Percentiles rank a stretch among this genome's conserved stretches.
These are phyloP conservation scores for Chloroclystis v-ata DNA, from an alignment of 2,888 invertebrate species.

Conservation along the genomic window DNA sequence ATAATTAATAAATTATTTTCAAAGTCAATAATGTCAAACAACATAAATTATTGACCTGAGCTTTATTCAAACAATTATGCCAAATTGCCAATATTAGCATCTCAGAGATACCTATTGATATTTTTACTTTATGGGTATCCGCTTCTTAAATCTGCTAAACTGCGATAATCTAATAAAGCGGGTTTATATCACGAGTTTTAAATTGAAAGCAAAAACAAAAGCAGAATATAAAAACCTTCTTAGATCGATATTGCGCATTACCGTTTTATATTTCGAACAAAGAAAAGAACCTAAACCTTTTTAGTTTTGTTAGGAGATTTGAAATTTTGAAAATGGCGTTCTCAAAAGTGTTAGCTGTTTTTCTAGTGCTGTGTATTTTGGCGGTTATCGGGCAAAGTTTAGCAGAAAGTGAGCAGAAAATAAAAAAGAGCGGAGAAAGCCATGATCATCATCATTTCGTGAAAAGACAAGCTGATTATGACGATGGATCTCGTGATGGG, in stretches of 20 bases:
- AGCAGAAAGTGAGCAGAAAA: constrained; percentile 23
- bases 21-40: too few species aligned
- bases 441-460: constrained; percentile 39
- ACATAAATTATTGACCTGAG: too few species aligned
- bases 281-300: not conserved
- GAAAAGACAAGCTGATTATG: constrained; percentile 50
- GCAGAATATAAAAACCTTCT: constrained; percentile 17
- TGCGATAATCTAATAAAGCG: constrained; percentile 14
- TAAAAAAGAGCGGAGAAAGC: not conserved
- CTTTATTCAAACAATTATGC: too few species aligned
- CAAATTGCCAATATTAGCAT: too few species aligned
- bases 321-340: constrained; percentile 40
- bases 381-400: constrained; percentile 30
- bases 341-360: constrained; percentile 38
- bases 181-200: constrained; percentile 4
- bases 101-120: too few species aligned
- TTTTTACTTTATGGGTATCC: not conserved
- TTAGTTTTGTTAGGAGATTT: constrained; percentile 10
- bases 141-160: constrained; percentile 3
- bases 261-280: not conserved
- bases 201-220: not conserved
- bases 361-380: constrained; percentile 40
- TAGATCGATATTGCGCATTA: constrained; percentile 12
- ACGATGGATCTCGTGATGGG: constrained; percentile 38
- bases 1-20: too few species aligned